Percentiles rank a stretch among this genome's conserved stretches.
phyloP scores from a whole-genome alignment of 2,113 vertebrate genomes.

The Osmerus mordax region DNA sequence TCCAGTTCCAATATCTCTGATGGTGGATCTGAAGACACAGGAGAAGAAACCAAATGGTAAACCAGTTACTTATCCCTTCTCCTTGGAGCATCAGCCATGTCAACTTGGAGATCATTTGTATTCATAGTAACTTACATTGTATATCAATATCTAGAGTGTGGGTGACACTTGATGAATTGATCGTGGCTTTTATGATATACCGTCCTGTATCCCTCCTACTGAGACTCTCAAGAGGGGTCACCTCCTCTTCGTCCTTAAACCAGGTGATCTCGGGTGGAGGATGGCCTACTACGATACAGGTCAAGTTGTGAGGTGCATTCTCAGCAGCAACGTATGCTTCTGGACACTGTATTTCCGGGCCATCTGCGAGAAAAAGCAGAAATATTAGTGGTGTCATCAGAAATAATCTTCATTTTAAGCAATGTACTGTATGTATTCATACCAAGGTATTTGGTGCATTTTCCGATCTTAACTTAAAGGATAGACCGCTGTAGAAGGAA shows the following conservation, averaged over 20 bases:
- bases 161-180: not conserved
- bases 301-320: not conserved
- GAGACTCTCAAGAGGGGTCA: not conserved
- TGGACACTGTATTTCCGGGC: slow-evolving; percentile 25
- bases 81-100: too few species aligned
- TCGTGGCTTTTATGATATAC: slow-evolving; percentile 1
- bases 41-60: not conserved
- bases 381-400: not conserved
- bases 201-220: slow-evolving; percentile 3
- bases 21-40: slow-evolving; percentile 26
- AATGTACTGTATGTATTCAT: too few species aligned
- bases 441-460: not conserved
- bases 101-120: not conserved
- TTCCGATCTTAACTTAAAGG: not conserved
- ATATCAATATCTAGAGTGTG: slow-evolving; percentile 10
- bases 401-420: too few species aligned
- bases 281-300: slow-evolving; percentile 8
- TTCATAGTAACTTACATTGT: slow-evolving; percentile 14
- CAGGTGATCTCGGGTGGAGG: not conserved
- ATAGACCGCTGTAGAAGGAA: not conserved
- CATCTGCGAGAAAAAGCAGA: slow-evolving; percentile 18
- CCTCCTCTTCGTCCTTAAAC: slow-evolving; percentile 8
- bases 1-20: slow-evolving; percentile 12
- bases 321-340: not conserved
- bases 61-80: too few species aligned